A percentile compares a stretch with the other conserved stretches of the same genome.
Evolutionary conservation across 2,797 vertebrate genomes (phyloP).

Genomic region (Hoplostethus atlanticus): DNA sequence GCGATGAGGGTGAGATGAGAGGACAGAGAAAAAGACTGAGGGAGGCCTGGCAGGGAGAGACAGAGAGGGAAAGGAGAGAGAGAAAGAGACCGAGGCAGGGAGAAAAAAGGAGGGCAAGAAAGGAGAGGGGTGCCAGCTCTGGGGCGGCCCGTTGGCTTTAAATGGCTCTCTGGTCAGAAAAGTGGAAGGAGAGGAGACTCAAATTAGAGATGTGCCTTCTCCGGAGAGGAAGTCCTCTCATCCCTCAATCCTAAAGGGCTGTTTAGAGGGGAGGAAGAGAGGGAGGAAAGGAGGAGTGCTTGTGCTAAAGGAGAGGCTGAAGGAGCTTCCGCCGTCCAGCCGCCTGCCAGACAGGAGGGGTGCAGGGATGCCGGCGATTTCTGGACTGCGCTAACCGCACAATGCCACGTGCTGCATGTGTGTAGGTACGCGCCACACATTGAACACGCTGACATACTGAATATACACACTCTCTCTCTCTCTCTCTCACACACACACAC

Average conservation of each 20-base stretch:
- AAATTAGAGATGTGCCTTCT: constrained; percentile 87
- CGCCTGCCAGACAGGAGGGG: constrained; percentile 77
- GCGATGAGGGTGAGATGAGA: constrained; percentile 79
- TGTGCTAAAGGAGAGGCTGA: constrained; percentile 64
- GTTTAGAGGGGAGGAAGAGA: constrained; percentile 73
- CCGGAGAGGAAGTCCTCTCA: constrained; percentile 85
- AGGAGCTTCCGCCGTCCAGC: constrained; percentile 77
- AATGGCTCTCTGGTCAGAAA: constrained; percentile 85
- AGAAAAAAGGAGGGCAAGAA: constrained; percentile 62
- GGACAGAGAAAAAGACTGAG: constrained; percentile 72
- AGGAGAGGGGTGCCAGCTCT: constrained; percentile 70
- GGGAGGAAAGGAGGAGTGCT: constrained; percentile 56
- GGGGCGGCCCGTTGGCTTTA: constrained; percentile 77
- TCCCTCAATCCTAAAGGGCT: constrained; percentile 76
- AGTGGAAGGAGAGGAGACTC: constrained; percentile 84
- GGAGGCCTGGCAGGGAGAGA: constrained; percentile 74
- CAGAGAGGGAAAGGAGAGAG: constrained; percentile 43
- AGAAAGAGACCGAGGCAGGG: constrained; percentile 39
- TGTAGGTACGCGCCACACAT: constrained; percentile 18
- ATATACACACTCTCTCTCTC: too few species aligned
- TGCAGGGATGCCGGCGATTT: constrained; percentile 63
- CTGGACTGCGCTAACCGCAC: constrained; percentile 69
- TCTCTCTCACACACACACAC: constrained; percentile 1
- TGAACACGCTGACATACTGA: constrained; percentile 21
- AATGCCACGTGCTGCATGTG: constrained; percentile 64